Evolutionary conservation across 2,888 invertebrate species (phyloP).

Genomic region (Amphiduros pacificus): DNA sequence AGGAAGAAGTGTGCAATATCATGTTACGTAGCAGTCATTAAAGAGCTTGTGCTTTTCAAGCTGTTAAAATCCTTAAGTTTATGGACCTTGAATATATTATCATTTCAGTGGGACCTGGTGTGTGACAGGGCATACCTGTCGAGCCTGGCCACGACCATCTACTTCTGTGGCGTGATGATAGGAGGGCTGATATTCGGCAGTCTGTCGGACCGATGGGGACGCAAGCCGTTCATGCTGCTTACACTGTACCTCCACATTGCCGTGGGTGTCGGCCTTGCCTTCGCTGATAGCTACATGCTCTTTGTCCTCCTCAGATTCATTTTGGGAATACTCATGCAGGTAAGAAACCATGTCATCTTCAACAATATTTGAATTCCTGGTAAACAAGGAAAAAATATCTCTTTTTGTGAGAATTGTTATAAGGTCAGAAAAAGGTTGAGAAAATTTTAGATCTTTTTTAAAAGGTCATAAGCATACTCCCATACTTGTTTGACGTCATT

Average conservation of each 20-base stretch:
- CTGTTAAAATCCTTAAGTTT: not conserved
- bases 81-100: not conserved
- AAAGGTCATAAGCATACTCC: too few relatives aligned
- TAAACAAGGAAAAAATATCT: too few relatives aligned
- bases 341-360: conserved; percentile 19
- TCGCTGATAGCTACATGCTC: conserved; percentile 35
- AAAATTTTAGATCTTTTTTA: too few relatives aligned
- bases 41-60: not conserved
- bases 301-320: conserved; percentile 44
- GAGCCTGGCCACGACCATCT: conserved; percentile 47
- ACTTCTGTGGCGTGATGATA: conserved; percentile 51
- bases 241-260: conserved; percentile 38
- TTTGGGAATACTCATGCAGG: conserved; percentile 47
- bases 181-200: conserved; percentile 50
- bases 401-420: too few relatives aligned
- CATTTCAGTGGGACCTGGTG: conserved; percentile 47
- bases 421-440: too few relatives aligned
- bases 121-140: conserved; percentile 38
- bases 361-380: too few relatives aligned
- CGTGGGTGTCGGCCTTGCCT: conserved; percentile 40
- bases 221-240: conserved; percentile 42
- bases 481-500: too few relatives aligned
- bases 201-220: conserved; percentile 46
- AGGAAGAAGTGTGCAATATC: too few relatives aligned
- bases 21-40: not conserved